Base-by-base conservation (phyloP, 2,888 invertebrate genomes). In the Drosophila kanekoi region DNA sequence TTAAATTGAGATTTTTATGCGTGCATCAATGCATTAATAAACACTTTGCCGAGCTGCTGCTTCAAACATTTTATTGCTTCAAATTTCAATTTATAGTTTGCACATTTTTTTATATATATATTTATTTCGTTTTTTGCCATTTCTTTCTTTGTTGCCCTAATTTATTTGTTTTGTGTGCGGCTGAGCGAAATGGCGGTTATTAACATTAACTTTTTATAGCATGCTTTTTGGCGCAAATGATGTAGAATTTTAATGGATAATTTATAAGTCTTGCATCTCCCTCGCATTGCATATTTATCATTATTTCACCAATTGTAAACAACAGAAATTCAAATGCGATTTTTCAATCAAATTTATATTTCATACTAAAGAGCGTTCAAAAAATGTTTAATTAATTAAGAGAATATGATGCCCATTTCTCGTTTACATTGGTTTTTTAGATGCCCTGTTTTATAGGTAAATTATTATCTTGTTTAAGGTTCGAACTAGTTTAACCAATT, bases 1-100 rank as follows among this genome's bases (percentile, higher is more conserved):
- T 85, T 86, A 85, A 86, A 87, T 86, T 77, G 75, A 58, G 78
- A 81, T 87, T 87, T 87, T 78, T 83, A 75, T 79, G 81, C 81
- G 76, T 74, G 69, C 79, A 72, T 72, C 81, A 81, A 77, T 79
- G 67, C 84, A 87, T 87, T 83, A 77, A 86, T 79, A 74, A 83
- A 77, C 77, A 70, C 66, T 58, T 76, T 43, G 33, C 43, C 33
- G n/a, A 45, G 35, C 45, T 54, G 9, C 38, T 11, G 32, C 40
- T n/a, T n/a, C 13, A 45, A 32, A 60, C 56, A 41, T 62, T 66
- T 77, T 74, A 77, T 74, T 48, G 63, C 54, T 52, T 57, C 54
- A 56, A 49, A 71, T 67, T 77, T 64, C 52, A 71, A 71, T 77
- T 77, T 71, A 74, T 71, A 66, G 70, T 74, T 70, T 41, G 45